A percentile compares a stretch with the other conserved stretches of the same genome.
Conservation (phyloP, 2,113 vertebrate genomes). For the Nyctibius bracteatus region DNA sequence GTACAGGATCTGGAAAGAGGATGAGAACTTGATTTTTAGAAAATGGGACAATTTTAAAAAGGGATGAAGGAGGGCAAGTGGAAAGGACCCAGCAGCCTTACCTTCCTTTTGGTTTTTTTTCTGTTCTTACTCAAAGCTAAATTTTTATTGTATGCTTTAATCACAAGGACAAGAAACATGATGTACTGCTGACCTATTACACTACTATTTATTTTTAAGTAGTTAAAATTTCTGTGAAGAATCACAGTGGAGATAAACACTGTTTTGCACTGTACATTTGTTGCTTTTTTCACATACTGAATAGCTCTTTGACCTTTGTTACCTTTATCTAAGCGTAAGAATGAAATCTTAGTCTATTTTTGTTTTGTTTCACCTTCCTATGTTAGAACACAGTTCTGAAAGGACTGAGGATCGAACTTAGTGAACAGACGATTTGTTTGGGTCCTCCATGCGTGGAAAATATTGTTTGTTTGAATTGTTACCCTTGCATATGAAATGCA, state of each 20-base stretch:
- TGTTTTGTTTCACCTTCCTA: background rate
- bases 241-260: background rate
- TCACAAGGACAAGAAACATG: background rate
- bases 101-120: background rate
- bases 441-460: background rate
- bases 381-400: background rate
- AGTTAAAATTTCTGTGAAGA: background rate
- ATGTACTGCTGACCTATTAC: background rate
- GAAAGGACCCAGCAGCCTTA: background rate
- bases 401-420: background rate
- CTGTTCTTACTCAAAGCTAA: background rate
- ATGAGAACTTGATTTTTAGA: background rate
- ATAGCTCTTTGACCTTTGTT: background rate
- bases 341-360: background rate
- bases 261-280: background rate
- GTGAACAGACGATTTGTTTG: background rate
- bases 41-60: background rate
- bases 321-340: background rate
- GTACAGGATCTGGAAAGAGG: background rate
- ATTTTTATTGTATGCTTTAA: background rate
- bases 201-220: background rate
- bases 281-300: background rate
- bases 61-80: background rate
- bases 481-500: background rate
- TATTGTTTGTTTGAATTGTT: background rate